Percentiles rank a stretch among this genome's conserved stretches.
phyloP scores from a whole-genome alignment of 2,797 vertebrate genomes.

The Tachyglossus aculeatus region DNA sequence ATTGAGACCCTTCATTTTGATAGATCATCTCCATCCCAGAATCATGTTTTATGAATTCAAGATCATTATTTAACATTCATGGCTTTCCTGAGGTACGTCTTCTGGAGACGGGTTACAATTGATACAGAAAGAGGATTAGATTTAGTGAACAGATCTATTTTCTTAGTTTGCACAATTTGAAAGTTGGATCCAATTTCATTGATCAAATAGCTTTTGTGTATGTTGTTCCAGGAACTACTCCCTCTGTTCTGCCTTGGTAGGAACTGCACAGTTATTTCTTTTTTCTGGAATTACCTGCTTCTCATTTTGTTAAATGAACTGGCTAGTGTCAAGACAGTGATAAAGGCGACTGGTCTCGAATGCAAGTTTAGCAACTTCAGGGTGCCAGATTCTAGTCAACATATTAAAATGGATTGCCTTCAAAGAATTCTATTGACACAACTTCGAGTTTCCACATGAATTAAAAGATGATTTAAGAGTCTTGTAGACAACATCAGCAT shows the following conservation, averaged over 20 bases:
- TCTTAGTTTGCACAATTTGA: neutral
- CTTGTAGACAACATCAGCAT: conserved; percentile 1
- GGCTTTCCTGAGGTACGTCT: neutral
- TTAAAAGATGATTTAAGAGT: conserved; percentile 9
- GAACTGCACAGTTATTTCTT: neutral
- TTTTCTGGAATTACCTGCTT: neutral
- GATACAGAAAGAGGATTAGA: neutral
- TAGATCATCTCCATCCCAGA: too few relatives aligned
- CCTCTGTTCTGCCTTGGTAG: neutral
- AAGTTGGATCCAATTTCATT: neutral
- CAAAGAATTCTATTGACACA: neutral
- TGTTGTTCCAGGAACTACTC: too few relatives aligned
- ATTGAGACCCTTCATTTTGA: neutral
- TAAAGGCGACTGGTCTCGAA: neutral
- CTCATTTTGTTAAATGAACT: neutral
- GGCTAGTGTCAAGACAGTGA: neutral
- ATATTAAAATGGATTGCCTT: conserved; percentile 3
- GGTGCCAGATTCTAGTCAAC: neutral
- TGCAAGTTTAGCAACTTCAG: neutral
- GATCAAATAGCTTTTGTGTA: too few relatives aligned
- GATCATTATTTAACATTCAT: neutral
- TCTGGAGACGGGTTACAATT: neutral
- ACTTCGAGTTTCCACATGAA: neutral
- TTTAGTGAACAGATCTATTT: neutral
- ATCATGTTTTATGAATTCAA: too few relatives aligned